Conservation (phyloP, 1,140 invertebrate genomes). For the Drosophila parvula region DNA sequence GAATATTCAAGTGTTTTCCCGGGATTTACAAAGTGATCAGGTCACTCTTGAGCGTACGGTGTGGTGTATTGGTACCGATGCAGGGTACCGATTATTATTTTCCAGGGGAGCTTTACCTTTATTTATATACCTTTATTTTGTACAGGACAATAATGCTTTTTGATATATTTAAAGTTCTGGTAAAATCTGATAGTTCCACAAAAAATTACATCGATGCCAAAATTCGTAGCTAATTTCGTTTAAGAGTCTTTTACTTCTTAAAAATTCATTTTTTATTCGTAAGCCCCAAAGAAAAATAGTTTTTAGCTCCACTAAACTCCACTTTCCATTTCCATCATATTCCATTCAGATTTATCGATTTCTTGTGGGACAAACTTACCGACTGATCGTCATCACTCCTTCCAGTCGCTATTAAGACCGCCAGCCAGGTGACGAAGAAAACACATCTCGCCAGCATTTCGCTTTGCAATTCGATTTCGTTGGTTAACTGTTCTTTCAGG, state of each 20-base stretch:
- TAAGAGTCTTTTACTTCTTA: background rate
- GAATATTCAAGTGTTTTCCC: conserved; percentile 83
- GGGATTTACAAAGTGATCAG: conserved; percentile 61
- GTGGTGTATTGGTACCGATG: background rate
- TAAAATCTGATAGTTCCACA: background rate
- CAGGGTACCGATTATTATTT: background rate
- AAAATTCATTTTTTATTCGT: background rate
- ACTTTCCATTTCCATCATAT: too few relatives aligned
- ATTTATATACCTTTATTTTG: too few relatives aligned
- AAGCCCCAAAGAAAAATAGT: background rate
- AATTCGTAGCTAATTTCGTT: background rate
- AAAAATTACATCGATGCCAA: background rate
- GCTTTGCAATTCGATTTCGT: conserved; percentile 22
- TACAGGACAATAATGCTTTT: background rate
- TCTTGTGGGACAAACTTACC: conserved; percentile 23
- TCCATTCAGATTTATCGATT: too few relatives aligned
- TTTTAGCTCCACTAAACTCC: background rate
- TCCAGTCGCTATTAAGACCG: conserved; percentile 25
- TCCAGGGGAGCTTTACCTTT: background rate
- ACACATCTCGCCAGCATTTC: conserved; percentile 57
- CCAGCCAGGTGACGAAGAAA: conserved; percentile 50
- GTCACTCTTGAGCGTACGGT: background rate
- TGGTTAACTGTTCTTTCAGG: conserved; percentile 22
- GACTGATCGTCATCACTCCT: conserved; percentile 37
- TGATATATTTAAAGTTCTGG: background rate